Evolutionary conservation across 2,797 vertebrate genomes (phyloP).

Genomic region (Sebastes matsubarae): DNA sequence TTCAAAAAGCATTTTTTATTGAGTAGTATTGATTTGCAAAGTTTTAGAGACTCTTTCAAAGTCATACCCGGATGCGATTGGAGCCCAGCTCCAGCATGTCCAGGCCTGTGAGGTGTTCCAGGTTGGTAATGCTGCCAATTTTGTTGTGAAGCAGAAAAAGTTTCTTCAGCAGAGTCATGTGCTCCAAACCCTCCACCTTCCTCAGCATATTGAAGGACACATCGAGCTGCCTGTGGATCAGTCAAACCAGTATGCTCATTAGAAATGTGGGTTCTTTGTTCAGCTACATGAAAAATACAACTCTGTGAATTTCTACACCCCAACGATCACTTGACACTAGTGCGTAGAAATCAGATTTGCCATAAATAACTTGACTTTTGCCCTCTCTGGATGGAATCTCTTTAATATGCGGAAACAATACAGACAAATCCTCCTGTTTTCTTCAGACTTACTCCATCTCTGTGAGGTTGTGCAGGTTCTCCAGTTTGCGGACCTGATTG

Average conservation of each 20-base stretch:
- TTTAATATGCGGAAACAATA: neutral
- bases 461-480: constrained; percentile 91
- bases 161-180: constrained; percentile 88
- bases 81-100: constrained; percentile 98
- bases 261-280: neutral
- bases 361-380: neutral
- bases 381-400: neutral
- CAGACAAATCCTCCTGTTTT: neutral
- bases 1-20: neutral
- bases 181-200: constrained; percentile 92
- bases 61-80: constrained; percentile 94
- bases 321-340: neutral
- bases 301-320: neutral
- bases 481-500: constrained; percentile 96
- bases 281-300: neutral
- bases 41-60: neutral
- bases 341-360: neutral
- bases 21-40: neutral
- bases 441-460: constrained; percentile 90
- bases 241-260: constrained; percentile 6
- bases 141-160: constrained; percentile 99
- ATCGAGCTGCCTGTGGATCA: constrained; percentile 88
- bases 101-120: constrained; percentile 87
- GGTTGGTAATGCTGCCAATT: constrained; percentile 90
- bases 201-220: constrained; percentile 95